phyloP scores from a whole-genome alignment of 2,113 vertebrate species.

The Stercorarius parasiticus region DNA sequence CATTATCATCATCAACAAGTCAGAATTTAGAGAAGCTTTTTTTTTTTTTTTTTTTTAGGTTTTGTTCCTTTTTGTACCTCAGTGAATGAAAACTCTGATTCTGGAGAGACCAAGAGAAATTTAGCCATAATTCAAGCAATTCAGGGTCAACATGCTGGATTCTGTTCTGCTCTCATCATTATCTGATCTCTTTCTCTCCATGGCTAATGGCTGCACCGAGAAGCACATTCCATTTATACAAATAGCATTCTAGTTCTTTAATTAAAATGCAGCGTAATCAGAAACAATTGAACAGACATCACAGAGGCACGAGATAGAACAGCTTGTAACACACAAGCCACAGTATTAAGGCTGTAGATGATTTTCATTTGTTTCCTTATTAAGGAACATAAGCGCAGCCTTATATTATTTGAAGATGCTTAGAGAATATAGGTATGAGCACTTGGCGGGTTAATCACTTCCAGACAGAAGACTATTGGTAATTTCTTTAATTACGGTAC shows the following conservation, averaged over 20 bases:
- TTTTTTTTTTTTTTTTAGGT: neutral
- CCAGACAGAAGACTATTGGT: conserved; percentile 46
- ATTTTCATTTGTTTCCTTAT: conserved; percentile 57
- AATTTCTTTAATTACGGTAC: conserved; percentile 81
- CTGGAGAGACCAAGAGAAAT: neutral
- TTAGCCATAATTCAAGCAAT: neutral
- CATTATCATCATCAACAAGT: neutral
- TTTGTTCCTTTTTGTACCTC: neutral
- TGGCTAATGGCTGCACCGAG: neutral
- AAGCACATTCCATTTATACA: neutral
- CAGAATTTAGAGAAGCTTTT: neutral
- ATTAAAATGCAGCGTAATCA: conserved; percentile 46
- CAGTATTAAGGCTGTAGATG: neutral
- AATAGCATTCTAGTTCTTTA: neutral
- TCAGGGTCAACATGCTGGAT: neutral
- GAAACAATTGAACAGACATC: neutral
- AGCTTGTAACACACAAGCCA: conserved; percentile 17
- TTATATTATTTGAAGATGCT: conserved; percentile 25
- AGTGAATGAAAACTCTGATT: neutral
- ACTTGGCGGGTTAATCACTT: conserved; percentile 57
- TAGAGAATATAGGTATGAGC: conserved; percentile 45
- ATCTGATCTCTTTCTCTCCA: neutral
- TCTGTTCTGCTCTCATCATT: neutral
- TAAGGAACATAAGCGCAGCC: conserved; percentile 36
- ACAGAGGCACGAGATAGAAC: neutral